phyloP scores from a whole-genome alignment of 2,797 vertebrate genomes.

The Distichodus sexfasciatus region DNA sequence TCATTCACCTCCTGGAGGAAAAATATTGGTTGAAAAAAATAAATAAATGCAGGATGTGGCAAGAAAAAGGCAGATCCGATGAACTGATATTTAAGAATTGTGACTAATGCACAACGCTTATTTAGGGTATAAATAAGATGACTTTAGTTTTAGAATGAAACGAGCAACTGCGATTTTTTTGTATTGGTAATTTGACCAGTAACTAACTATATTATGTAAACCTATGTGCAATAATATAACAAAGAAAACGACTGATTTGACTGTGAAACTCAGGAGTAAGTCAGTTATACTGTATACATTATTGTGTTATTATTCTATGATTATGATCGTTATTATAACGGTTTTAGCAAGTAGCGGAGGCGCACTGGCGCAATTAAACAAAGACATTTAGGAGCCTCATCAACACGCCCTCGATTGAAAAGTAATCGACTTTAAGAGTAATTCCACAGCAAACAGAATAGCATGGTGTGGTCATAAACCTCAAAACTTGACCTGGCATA shows the following conservation, averaged over 20 bases:
- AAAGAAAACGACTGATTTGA: not conserved
- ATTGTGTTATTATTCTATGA: conserved; percentile 7
- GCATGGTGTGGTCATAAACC: too few relatives aligned
- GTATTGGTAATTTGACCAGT: too few relatives aligned
- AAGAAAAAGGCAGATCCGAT: too few relatives aligned
- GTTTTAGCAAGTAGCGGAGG: not conserved
- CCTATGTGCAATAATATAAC: not conserved
- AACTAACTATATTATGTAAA: conserved; percentile 14
- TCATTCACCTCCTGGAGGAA: conserved; percentile 74
- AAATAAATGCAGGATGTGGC: too few relatives aligned
- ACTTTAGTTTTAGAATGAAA: too few relatives aligned
- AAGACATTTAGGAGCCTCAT: conserved; percentile 9
- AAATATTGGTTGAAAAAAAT: not conserved
- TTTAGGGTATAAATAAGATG: too few relatives aligned
- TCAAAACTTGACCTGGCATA: too few relatives aligned
- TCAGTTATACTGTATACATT: too few relatives aligned
- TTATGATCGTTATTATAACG: not conserved
- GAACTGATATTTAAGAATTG: too few relatives aligned
- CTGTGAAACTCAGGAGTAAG: not conserved
- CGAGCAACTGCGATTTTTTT: too few relatives aligned
- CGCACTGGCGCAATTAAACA: conserved; percentile 14
- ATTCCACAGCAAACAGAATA: not conserved
- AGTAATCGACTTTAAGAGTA: not conserved
- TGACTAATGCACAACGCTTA: too few relatives aligned
- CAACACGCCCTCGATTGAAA: not conserved